Base-by-base conservation (phyloP, 2,888 invertebrate species). In the Rhagium mordax region DNA sequence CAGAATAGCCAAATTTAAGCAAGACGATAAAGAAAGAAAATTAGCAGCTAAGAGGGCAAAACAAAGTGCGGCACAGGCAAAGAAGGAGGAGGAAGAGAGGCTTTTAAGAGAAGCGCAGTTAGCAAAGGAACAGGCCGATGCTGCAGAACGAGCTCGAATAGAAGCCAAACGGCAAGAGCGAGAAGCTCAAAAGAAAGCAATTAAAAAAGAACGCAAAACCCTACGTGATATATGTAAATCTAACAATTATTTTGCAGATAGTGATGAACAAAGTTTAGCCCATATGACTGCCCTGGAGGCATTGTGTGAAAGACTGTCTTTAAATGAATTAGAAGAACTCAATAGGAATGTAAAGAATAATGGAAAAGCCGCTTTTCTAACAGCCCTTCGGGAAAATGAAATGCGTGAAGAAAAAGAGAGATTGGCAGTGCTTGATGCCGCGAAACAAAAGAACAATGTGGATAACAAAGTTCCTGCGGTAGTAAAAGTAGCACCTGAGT, bases 201-300 rank as follows among this genome's bases (percentile, higher is more conserved):
- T 98, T 41, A 95, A 97, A 80, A 96, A 95, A 84, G 97, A 98
- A 86, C 90, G 95, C 13, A 98, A 98, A 87, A 88, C 90, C 0
- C 88, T 97, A 3, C 88, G 96, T 61, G 96, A 95, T 84, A 86
- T 93, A 49, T 95, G 95, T 83, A 96, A 95, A 89, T 90, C 93
- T 4, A 93, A 93, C 80, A 93, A 96, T 86, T 98, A 96, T 85
- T 98, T 93, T 87, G 89, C 92, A 5, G 89, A 90, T 65, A 91
- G 91, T 82, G 93, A 94, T 15, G 91, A 92, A 21, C 95, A 96
- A 86, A 91, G 91, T 73, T 91, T 98, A 1, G 89, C 91, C 60
- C 93, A 97, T 84, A 95, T 98, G 95, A 94, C 96, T 49, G 95
- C 95, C n/a, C 91, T 97, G 2, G 98, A 99, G 85, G 95, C 94